phyloP scores from a whole-genome alignment of 2,888 invertebrate genomes.

The Hesperia comma region DNA sequence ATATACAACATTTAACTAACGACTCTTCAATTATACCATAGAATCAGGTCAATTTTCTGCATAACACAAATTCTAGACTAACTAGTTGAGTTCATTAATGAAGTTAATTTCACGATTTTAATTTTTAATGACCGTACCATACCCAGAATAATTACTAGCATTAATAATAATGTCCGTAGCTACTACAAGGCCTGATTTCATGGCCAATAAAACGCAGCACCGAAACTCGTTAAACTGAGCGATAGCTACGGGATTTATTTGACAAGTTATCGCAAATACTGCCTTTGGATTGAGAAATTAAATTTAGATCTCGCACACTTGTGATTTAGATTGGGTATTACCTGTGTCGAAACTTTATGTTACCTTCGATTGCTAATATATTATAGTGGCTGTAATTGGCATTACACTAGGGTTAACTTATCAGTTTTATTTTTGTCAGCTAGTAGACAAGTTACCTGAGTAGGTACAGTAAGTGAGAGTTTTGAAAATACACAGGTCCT shows the following conservation, averaged over 20 bases:
- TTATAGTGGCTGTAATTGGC: neutral
- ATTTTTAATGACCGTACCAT: constrained; percentile 8
- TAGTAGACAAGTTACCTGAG: too few relatives aligned
- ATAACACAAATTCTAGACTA: neutral
- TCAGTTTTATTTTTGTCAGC: too few relatives aligned
- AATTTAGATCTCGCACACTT: constrained; percentile 52
- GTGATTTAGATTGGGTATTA: constrained; percentile 38
- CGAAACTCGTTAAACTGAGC: constrained; percentile 53
- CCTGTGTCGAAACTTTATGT: constrained; percentile 7
- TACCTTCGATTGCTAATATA: too few relatives aligned
- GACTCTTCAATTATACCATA: too few relatives aligned
- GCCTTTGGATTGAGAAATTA: constrained; percentile 58
- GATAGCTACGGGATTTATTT: constrained; percentile 60
- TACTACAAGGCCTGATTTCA: constrained; percentile 49
- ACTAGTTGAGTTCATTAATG: neutral
- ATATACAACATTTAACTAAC: too few relatives aligned
- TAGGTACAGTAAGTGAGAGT: too few relatives aligned
- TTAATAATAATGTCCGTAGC: constrained; percentile 41
- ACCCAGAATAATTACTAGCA: constrained; percentile 39
- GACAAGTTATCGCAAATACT: constrained; percentile 64
- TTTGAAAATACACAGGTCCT: too few relatives aligned
- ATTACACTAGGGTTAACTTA: too few relatives aligned
- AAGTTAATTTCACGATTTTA: neutral
- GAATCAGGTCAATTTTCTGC: too few relatives aligned
- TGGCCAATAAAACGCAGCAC: constrained; percentile 59